Evolutionary conservation across 2,113 vertebrate genomes (phyloP), one percentile per base, ranked within the genome.

Genomic region (Amia ocellicauda): DNA sequence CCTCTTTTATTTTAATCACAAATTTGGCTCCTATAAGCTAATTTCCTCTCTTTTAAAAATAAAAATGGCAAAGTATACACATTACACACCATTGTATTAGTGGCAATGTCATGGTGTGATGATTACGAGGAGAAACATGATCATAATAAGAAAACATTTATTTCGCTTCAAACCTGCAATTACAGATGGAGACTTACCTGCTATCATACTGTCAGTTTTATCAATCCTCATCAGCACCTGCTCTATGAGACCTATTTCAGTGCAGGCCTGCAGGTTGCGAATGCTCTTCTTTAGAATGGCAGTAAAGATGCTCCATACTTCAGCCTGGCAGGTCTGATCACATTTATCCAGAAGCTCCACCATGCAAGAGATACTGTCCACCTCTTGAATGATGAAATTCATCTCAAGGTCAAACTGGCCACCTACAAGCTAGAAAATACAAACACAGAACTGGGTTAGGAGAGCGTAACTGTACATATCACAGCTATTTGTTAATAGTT

Each of bases 301-400:
- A 1, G 94, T 96, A 74, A 99, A 99, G 82, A 99, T 93, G 86
- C 95, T 97, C 94, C 95, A 98, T 43, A 99, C 86, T 80, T 99
- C 96, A 0, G 96, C 97, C 81, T 98, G 96, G 80, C 96, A 98
- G 17, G 92, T 96, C 54, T 81, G 27, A 13, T 99, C 93, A 70
- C 96, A 99, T 68, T 93, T 93, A 73, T 98, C 94, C 80, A 99
- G 54, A 23, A 99, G 84, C 67, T 95, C 92, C 56, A 97, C 91
- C 96, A 98, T 98, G 77, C 94, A 98, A 53, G 83, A 79, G 14
- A 99, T 92, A 82, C 94, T 93, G 66, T 98, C 95, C 0, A 78
- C 83, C 78, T 99, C 96, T 85, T 98, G 95, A 76, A 99, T 98
- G 78, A 99, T 96, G 68, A 99, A 99, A 89, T 98, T 99, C 92